Conservation (phyloP, 92 coral and sea anemone species). For the Heliopora coerulea region DNA sequence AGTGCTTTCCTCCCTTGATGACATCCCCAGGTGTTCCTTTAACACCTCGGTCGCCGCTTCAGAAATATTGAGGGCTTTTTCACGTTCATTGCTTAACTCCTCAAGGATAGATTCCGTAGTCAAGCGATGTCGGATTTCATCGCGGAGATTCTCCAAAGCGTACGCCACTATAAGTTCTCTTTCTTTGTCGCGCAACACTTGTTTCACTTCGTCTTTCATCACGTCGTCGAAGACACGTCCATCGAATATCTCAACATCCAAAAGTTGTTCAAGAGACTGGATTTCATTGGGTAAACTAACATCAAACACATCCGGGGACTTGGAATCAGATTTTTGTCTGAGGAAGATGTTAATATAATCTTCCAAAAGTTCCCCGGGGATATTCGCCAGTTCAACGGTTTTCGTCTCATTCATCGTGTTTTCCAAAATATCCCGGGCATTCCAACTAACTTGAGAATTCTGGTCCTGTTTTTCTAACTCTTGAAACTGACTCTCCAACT, state of each 20-base stretch:
- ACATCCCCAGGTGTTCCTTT: constrained; percentile 28
- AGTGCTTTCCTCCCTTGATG: background rate
- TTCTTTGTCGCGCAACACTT: constrained; percentile 39
- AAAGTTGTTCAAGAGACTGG: constrained; percentile 20
- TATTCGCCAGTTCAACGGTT: background rate
- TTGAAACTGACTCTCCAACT: background rate
- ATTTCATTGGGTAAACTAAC: constrained; percentile 21
- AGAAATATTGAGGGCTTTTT: background rate
- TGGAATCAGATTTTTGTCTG: background rate
- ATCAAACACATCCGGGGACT: constrained; percentile 19
- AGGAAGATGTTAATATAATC: constrained; percentile 19
- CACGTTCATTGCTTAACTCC: constrained; percentile 27
- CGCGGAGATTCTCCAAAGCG: constrained; percentile 26
- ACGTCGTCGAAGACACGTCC: constrained; percentile 29
- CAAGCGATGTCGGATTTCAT: constrained; percentile 24
- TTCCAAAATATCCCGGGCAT: background rate
- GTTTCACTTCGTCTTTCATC: constrained; percentile 34
- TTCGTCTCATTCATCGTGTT: background rate
- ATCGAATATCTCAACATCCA: constrained; percentile 38
- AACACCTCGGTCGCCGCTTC: constrained; percentile 15
- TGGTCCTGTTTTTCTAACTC: background rate
- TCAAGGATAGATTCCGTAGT: constrained; percentile 14
- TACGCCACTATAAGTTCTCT: constrained; percentile 15
- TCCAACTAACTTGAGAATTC: background rate
- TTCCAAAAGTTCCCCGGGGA: constrained; percentile 3